Conservation (phyloP, 2,888 invertebrate genomes). For the Diadromus collaris region DNA sequence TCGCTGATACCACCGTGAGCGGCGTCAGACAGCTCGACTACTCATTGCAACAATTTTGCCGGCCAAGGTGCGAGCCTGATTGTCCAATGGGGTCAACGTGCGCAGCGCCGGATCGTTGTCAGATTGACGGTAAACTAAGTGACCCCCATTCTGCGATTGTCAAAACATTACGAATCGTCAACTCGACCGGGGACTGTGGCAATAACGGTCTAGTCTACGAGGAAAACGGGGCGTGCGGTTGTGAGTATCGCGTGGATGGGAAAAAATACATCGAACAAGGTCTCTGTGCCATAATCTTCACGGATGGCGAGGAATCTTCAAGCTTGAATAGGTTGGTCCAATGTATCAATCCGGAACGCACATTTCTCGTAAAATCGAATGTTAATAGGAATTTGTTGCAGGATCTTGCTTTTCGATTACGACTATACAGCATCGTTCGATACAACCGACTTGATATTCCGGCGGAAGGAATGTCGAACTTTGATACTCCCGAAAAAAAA, state of each 20-base stretch:
- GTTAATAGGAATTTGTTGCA: neutral
- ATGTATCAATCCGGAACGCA: neutral
- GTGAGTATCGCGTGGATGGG: constrained; percentile 49
- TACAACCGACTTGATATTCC: too few relatives aligned
- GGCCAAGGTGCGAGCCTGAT: constrained; percentile 73
- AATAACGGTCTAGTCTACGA: constrained; percentile 38
- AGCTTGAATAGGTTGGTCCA: constrained; percentile 23
- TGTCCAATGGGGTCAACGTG: constrained; percentile 80
- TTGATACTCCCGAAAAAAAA: neutral
- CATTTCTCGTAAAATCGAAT: neutral
- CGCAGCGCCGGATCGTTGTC: constrained; percentile 55
- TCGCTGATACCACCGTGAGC: constrained; percentile 70
- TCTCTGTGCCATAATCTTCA: constrained; percentile 54
- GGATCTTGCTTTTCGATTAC: neutral
- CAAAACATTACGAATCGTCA: constrained; percentile 28
- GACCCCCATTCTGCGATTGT: constrained; percentile 3
- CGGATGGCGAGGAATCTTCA: neutral
- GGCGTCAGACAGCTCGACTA: constrained; percentile 20
- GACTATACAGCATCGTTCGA: too few relatives aligned
- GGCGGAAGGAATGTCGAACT: constrained; percentile 27
- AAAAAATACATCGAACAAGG: constrained; percentile 38
- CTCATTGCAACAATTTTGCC: constrained; percentile 57
- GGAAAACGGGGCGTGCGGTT: constrained; percentile 49
- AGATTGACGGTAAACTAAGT: constrained; percentile 10
- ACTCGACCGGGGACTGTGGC: constrained; percentile 44